Evolutionary conservation across 2,888 invertebrate species (phyloP).

Genomic region (Lasioglossum calceatum): DNA sequence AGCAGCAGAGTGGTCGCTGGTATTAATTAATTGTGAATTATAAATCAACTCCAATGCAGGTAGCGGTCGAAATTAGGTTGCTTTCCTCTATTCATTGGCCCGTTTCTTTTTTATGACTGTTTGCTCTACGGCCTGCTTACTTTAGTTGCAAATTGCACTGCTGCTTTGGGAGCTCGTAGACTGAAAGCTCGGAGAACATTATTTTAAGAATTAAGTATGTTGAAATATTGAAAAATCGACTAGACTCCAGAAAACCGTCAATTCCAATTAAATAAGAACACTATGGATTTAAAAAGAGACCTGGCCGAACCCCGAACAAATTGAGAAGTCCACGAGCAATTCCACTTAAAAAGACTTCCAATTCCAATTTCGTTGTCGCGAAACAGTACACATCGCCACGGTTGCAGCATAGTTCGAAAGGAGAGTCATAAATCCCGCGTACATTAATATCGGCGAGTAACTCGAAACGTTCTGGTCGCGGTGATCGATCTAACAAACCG

Average conservation of each 20-base stretch:
- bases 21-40: neutral
- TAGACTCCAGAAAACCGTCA: neutral
- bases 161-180: neutral
- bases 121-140: neutral
- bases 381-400: neutral
- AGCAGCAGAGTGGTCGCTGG: neutral
- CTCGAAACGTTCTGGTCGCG: conserved; percentile 5
- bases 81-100: neutral
- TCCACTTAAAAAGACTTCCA: neutral
- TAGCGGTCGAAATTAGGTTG: neutral
- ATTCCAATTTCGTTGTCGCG: neutral
- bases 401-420: neutral
- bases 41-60: neutral
- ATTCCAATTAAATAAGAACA: neutral
- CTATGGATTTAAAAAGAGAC: neutral
- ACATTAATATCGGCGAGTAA: neutral
- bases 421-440: neutral
- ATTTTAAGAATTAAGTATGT: neutral
- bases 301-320: neutral
- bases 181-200: neutral
- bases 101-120: neutral
- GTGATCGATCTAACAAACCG: neutral
- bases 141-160: neutral
- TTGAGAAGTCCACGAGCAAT: neutral
- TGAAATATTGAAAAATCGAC: neutral